A percentile compares a stretch with the other conserved stretches of the same genome.
Conservation (phyloP, 2,888 invertebrate species). For the Cactoblastis cactorum region DNA sequence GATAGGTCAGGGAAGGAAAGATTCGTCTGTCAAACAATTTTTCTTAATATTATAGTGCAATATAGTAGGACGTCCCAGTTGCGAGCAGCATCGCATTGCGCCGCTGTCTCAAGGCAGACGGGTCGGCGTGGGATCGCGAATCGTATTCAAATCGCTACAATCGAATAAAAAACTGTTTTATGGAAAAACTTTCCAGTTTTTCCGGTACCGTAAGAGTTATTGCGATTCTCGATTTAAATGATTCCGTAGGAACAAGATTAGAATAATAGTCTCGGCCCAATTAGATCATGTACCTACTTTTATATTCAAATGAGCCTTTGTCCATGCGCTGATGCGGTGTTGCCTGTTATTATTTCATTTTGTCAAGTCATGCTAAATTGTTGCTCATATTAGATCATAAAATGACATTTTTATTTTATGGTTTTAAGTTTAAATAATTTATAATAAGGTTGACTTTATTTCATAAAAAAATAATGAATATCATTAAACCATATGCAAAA, state of each 20-base stretch:
- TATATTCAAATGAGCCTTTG: slow-evolving; percentile 71
- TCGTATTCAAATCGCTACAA: slow-evolving; percentile 58
- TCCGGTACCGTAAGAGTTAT: slow-evolving; percentile 60
- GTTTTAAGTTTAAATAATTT: too few species aligned
- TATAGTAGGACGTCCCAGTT: too few species aligned
- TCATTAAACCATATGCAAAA: too few species aligned
- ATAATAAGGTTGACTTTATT: too few species aligned
- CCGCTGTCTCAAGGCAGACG: slow-evolving; percentile 42
- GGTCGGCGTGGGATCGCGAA: slow-evolving; percentile 56
- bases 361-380: slow-evolving; percentile 2
- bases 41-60: too few species aligned
- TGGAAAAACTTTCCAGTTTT: slow-evolving; percentile 72
- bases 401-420: neutral
- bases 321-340: slow-evolving; percentile 41
- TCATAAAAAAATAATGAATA: too few species aligned
- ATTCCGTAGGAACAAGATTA: slow-evolving; percentile 52
- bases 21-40: too few species aligned
- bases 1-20: too few species aligned
- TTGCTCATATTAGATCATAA: neutral
- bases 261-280: slow-evolving; percentile 45
- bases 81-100: too few species aligned
- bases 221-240: slow-evolving; percentile 44
- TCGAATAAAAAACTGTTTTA: slow-evolving; percentile 44
- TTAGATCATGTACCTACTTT: slow-evolving; percentile 37
- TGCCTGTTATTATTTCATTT: slow-evolving; percentile 30